phyloP scores from a whole-genome alignment of 1,140 invertebrate species.

The Macrobrachium rosenbergii region DNA sequence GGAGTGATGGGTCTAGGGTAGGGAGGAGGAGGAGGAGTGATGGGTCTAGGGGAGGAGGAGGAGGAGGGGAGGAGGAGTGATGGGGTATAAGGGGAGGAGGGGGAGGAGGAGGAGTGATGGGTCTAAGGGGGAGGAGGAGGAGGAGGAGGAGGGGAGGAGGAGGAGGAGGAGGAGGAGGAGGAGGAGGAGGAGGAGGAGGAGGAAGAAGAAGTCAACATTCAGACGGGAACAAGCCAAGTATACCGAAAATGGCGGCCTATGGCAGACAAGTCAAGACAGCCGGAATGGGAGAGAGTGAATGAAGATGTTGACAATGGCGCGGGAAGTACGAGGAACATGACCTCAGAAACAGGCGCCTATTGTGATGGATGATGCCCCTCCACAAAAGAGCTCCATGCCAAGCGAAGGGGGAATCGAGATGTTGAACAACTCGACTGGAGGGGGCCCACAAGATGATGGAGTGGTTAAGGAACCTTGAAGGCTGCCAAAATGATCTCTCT shows the following conservation, averaged over 20 bases:
- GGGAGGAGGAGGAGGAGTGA: not conserved
- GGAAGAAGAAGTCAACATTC: not conserved
- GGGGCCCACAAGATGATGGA: too few relatives aligned
- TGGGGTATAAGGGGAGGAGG: not conserved
- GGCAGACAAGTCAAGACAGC: not conserved
- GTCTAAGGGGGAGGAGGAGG: not conserved
- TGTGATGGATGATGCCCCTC: too few relatives aligned
- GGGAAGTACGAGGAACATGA: too few relatives aligned
- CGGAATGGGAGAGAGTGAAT: not conserved
- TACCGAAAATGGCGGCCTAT: not conserved
- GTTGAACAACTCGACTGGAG: not conserved
- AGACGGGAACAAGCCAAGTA: not conserved
- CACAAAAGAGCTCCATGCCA: not conserved
- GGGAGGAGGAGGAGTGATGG: not conserved
- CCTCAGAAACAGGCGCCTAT: too few relatives aligned
- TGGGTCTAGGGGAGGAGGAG: not conserved
- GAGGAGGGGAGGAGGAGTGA: not conserved
- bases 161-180: not conserved
- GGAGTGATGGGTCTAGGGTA: not conserved
- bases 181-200: not conserved
- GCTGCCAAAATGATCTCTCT: not conserved
- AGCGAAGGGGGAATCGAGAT: not conserved
- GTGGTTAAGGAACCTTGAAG: not conserved
- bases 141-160: not conserved
- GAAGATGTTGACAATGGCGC: too few relatives aligned